Percentiles rank a stretch among this genome's conserved stretches.
Conservation (phyloP, 2,888 invertebrate species). For the Chaetogeoica ovagalla region DNA sequence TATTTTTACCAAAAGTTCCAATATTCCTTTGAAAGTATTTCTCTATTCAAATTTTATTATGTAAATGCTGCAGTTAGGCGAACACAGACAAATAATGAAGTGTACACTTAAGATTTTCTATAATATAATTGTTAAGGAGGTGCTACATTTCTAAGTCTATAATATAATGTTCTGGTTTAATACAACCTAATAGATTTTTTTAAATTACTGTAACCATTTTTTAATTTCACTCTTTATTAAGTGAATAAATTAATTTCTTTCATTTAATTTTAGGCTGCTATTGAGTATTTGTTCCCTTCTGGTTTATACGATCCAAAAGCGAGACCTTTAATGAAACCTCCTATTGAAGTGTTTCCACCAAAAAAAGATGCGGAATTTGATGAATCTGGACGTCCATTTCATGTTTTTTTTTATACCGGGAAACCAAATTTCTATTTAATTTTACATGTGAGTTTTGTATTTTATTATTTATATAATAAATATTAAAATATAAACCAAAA, state of each 20-base stretch:
- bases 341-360: constrained; percentile 81
- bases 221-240: neutral
- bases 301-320: constrained; percentile 84
- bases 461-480: neutral
- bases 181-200: too few species aligned
- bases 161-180: too few species aligned
- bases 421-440: constrained; percentile 82
- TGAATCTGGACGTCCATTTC: constrained; percentile 84
- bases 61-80: too few species aligned
- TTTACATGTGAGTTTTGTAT: constrained; percentile 67
- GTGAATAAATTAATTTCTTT: constrained; percentile 37
- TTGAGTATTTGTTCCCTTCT: constrained; percentile 94
- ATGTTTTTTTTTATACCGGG: constrained; percentile 89
- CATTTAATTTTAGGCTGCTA: constrained; percentile 70
- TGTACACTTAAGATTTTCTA: too few species aligned
- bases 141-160: too few species aligned
- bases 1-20: too few species aligned
- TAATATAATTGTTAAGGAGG: too few species aligned
- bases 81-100: too few species aligned
- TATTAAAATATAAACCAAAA: neutral
- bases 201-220: neutral
- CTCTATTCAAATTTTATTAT: too few species aligned
- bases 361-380: constrained; percentile 89
- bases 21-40: too few species aligned
- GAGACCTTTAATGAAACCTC: constrained; percentile 86